Percentiles rank a stretch among this genome's conserved stretches.
phyloP scores from a whole-genome alignment of 1,140 invertebrate species.

The Andricus grossulariae region DNA sequence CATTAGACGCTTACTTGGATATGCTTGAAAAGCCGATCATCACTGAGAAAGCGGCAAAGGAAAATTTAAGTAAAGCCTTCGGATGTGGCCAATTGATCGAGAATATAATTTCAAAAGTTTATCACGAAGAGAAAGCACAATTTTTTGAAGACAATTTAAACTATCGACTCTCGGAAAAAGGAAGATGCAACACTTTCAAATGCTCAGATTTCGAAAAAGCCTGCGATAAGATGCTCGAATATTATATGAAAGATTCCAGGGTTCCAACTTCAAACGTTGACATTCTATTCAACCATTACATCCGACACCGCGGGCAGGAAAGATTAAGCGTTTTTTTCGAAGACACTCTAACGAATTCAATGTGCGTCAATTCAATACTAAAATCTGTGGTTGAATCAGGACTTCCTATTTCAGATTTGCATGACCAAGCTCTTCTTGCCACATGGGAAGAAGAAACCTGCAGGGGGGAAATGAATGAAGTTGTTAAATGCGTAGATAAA shows the following conservation, averaged over 20 bases:
- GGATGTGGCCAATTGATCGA: slow-evolving; percentile 64
- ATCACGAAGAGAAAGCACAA: slow-evolving; percentile 51
- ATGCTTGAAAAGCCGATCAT: slow-evolving; percentile 54
- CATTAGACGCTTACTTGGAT: slow-evolving; percentile 50
- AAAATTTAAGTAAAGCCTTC: slow-evolving; percentile 56
- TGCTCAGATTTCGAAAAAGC: slow-evolving; percentile 56
- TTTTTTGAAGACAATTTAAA: slow-evolving; percentile 63
- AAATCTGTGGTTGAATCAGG: slow-evolving; percentile 56
- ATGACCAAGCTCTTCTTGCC: slow-evolving; percentile 62
- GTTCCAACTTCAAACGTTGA: slow-evolving; percentile 57
- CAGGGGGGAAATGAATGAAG: slow-evolving; percentile 56
- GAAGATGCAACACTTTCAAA: slow-evolving; percentile 49
- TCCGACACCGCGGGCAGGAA: slow-evolving; percentile 54
- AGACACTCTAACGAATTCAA: slow-evolving; percentile 51
- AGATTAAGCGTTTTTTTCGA: slow-evolving; percentile 62
- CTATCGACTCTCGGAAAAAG: slow-evolving; percentile 48
- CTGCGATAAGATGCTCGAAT: slow-evolving; percentile 66
- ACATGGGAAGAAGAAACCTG: slow-evolving; percentile 67
- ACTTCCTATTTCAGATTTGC: slow-evolving; percentile 50
- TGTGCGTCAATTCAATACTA: slow-evolving; percentile 59
- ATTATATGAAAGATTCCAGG: slow-evolving; percentile 59
- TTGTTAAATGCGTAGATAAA: slow-evolving; percentile 61
- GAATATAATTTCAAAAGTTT: slow-evolving; percentile 48
- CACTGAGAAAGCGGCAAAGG: slow-evolving; percentile 49
- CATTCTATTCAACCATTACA: slow-evolving; percentile 62